Conservation (phyloP, 1,140 invertebrate species). For the Goniozus legneri region DNA sequence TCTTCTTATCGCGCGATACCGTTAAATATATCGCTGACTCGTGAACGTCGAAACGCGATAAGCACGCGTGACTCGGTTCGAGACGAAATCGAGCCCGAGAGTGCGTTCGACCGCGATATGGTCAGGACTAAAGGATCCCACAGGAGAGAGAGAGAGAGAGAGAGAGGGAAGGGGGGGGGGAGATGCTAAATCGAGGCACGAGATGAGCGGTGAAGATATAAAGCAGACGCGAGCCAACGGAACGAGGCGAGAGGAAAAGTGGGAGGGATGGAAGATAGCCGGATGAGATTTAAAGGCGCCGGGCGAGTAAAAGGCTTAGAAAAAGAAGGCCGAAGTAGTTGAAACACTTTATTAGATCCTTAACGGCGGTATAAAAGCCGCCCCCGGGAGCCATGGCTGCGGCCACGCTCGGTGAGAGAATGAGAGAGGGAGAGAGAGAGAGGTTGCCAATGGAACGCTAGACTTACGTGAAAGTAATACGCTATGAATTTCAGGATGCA, state of each 20-base stretch:
- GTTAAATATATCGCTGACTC: too few relatives aligned
- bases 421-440: neutral
- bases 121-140: too few relatives aligned
- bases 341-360: too few relatives aligned
- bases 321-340: constrained; percentile 6
- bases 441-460: neutral
- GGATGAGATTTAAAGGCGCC: constrained; percentile 5
- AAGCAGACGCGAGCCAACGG: neutral
- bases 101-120: too few relatives aligned
- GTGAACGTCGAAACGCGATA: too few relatives aligned
- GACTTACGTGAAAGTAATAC: neutral
- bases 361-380: too few relatives aligned
- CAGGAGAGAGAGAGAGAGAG: too few relatives aligned
- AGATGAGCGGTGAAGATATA: neutral
- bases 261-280: constrained; percentile 5
- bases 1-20: too few relatives aligned
- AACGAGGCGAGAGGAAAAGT: neutral
- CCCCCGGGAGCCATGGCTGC: too few relatives aligned
- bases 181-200: constrained; percentile 7
- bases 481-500: neutral
- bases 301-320: constrained; percentile 5
- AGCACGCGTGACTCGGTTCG: too few relatives aligned
- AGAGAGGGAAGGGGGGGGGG: constrained; percentile 14
- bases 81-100: too few relatives aligned
- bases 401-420: too few relatives aligned